Evolutionary conservation across 2,113 vertebrate species (phyloP).

Genomic region (Pardalotus punctatus): DNA sequence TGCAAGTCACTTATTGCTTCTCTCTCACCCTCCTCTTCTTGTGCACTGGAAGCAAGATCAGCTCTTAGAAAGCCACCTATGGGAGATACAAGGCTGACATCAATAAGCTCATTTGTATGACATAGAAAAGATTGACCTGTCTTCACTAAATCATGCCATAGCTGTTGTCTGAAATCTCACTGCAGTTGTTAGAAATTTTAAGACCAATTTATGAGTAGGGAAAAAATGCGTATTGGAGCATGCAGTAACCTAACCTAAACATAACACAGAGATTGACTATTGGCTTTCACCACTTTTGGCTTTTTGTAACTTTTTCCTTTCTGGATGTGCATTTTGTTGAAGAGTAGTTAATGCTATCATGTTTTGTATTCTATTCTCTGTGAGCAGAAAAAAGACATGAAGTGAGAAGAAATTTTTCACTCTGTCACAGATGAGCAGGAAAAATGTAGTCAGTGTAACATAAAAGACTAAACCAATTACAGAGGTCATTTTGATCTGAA

Average conservation of each 20-base stretch:
- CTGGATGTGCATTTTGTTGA: neutral
- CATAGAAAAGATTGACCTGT: neutral
- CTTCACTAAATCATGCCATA: neutral
- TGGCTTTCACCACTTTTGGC: accelerated
- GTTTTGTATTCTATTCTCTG: neutral
- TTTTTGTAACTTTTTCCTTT: neutral
- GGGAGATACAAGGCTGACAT: neutral
- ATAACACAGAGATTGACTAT: neutral
- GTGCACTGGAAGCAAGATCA: neutral
- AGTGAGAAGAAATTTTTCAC: neutral
- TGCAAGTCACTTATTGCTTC: neutral
- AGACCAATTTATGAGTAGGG: neutral
- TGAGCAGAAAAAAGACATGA: neutral
- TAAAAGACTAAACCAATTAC: neutral
- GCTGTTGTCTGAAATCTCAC: neutral
- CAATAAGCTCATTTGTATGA: neutral
- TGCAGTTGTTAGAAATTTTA: neutral
- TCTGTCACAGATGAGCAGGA: neutral
- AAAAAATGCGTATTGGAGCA: neutral
- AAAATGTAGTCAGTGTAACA: neutral
- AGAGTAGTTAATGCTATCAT: neutral
- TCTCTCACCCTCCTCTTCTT: neutral
- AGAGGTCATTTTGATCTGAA: neutral
- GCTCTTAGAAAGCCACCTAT: neutral
- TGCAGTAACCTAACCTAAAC: neutral